Base-by-base conservation (phyloP, 2,113 vertebrate genomes). In the Arenaria interpres region DNA sequence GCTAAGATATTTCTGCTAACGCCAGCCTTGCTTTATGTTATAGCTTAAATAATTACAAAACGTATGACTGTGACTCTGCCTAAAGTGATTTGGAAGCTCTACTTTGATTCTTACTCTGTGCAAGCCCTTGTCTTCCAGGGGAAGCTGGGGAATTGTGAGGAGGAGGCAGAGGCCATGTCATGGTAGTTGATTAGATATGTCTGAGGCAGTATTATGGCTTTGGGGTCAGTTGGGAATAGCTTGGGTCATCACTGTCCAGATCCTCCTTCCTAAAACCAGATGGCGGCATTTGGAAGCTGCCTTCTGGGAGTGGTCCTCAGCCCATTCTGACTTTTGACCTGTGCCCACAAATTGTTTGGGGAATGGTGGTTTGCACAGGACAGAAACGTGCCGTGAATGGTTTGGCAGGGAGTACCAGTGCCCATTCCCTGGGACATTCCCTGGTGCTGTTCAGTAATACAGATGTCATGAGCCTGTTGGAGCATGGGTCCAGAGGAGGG, bases 161-260 rank as follows among this genome's bases (percentile, higher is more conserved):
- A 53, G 24, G n/a, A 10, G 56, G 28, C 45, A 1, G 4, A 80
- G 28, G 18, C 39, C 11, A 3, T 14, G 22, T 73, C 45, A 12
- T 39, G 3, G 27, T 14, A 7, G 33, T 39, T 83, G 64, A 35
- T 78, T 23, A 48, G 37, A 8, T 87, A 7, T 27, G 30, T 11
- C 27, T 0, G 1, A 83, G 33, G 12, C 4, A 1, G 7, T 39
- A 15, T 39, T 69, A n/a, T 0, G 0, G 23, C 39, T 80, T 54
- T 69, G 35, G 23, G 57, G 12, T 43, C 21, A 48, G 8, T 35
- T 89, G 63, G 15, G 18, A 46, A 14, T 69, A 45, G 21, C 62
- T 43, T 71, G 16, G 5, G 30, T 56, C 41, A 25, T 75, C 9
- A 18, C 17, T 45, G 45, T 84, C 57, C 25, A 35, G 10, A 3